phyloP scores from a whole-genome alignment of 2,113 vertebrate species.

The Euleptes europaea region DNA sequence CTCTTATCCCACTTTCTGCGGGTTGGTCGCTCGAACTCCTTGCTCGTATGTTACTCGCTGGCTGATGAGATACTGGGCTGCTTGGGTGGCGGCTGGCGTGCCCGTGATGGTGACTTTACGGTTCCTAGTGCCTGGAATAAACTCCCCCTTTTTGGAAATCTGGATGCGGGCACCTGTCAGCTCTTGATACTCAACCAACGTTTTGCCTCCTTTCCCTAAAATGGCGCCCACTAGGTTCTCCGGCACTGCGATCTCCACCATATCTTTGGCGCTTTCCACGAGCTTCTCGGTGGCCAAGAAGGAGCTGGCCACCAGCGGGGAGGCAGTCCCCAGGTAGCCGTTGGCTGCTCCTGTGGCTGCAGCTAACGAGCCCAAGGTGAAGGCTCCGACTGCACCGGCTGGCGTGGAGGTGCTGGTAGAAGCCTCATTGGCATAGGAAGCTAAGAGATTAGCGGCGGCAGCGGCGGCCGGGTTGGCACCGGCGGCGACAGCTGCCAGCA shows the following conservation, averaged over 20 bases:
- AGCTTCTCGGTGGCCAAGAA: constrained; percentile 89
- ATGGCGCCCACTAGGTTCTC: constrained; percentile 95
- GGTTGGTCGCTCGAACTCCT: constrained; percentile 92
- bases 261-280: constrained; percentile 88
- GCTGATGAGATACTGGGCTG: constrained; percentile 95
- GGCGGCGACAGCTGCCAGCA: constrained; percentile 87
- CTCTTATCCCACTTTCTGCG: constrained; percentile 90
- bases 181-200: constrained; percentile 95
- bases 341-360: constrained; percentile 86
- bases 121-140: constrained; percentile 94
- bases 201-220: constrained; percentile 93
- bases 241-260: constrained; percentile 92
- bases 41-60: constrained; percentile 96
- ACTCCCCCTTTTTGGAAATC: constrained; percentile 96
- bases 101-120: constrained; percentile 95
- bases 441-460: constrained; percentile 88
- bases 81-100: constrained; percentile 91
- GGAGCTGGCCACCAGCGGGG: constrained; percentile 84
- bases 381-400: constrained; percentile 79
- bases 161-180: constrained; percentile 93
- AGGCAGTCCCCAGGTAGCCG: constrained; percentile 87
- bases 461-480: constrained; percentile 89
- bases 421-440: constrained; percentile 89
- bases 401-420: constrained; percentile 77
- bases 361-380: constrained; percentile 86